These are phyloP conservation scores for Emydura subglobosa DNA, from an alignment of 2,113 vertebrate species.

Conservation along the genomic window DNA sequence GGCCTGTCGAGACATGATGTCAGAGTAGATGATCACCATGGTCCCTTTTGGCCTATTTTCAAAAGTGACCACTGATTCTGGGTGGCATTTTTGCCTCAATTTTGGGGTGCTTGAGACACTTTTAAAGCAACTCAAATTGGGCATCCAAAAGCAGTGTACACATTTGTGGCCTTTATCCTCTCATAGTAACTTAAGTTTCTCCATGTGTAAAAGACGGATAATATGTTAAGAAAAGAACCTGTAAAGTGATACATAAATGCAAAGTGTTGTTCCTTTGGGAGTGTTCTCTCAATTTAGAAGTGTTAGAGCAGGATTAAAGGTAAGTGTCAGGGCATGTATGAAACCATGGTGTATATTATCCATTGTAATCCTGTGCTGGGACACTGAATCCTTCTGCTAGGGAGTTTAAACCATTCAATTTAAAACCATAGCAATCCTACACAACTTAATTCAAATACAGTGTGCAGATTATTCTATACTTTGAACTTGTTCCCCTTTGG, in stretches of 20 bases:
- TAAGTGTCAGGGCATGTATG: background rate
- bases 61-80: accelerated
- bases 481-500: background rate
- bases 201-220: background rate
- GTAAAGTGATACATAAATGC: background rate
- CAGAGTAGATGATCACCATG: background rate
- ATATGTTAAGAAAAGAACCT: background rate
- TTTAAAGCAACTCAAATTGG: background rate
- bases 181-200: background rate
- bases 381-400: background rate
- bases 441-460: background rate
- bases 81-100: background rate
- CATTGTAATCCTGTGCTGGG: background rate
- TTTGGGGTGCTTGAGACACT: background rate
- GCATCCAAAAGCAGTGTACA: background rate
- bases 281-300: background rate
- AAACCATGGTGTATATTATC: accelerated
- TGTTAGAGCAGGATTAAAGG: background rate
- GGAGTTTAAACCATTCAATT: background rate
- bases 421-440: background rate
- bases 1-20: background rate
- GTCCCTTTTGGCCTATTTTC: accelerated
- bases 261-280: background rate
- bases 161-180: background rate
- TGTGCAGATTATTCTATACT: accelerated